Evolutionary conservation across 2,113 vertebrate genomes (phyloP), one percentile per base, ranked within the genome.

Genomic region (Platysteira castanea): DNA sequence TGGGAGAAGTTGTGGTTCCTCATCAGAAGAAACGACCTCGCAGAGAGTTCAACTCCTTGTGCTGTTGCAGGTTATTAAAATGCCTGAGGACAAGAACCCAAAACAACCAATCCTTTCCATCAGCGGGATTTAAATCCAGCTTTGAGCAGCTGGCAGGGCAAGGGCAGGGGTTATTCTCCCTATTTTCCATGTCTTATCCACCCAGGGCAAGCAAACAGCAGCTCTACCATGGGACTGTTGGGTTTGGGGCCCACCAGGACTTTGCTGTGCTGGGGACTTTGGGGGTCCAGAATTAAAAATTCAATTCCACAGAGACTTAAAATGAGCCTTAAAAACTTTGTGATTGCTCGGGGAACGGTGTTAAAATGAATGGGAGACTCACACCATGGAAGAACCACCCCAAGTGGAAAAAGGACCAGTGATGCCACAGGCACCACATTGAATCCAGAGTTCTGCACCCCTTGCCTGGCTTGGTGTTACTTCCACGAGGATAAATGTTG

Each of bases 21-120:
- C 53, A 28, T 16, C 35, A 44, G 74, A 52, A 63, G 26, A 68
- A 87, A 54, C 0, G 0, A 8, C 18, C 27, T 67, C 0, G 0
- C 23, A n/a, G 21, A 10, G 28, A 15, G 16, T 24, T 23, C 0
- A 0, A 31, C 17, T 53, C 15, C 37, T 57, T 12, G 15, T 46
- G 54, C 11, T 56, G 20, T 14, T 3, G 1, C 31, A 49, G 23
- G 37, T 80, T 69, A 10, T 52, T 73, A 24, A 30, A 87, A 50
- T 23, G 28, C 28, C 24, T 41, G 46, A 70, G 59, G 31, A 39
- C 9, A 22, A 41, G 39, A 15, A 73, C 11, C 16, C 56, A n/a
- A 82, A 91, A n/a, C n/a, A 82, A 91, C 4, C 64, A 75, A 1
- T 4, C 16, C 14, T 35, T 27, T 44, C 35, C 64, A 64, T 3